A percentile compares a stretch with the other conserved stretches of the same genome.
Evolutionary conservation across 2,113 vertebrate genomes (phyloP).

Genomic region (Rhynchopsitta pachyrhyncha): DNA sequence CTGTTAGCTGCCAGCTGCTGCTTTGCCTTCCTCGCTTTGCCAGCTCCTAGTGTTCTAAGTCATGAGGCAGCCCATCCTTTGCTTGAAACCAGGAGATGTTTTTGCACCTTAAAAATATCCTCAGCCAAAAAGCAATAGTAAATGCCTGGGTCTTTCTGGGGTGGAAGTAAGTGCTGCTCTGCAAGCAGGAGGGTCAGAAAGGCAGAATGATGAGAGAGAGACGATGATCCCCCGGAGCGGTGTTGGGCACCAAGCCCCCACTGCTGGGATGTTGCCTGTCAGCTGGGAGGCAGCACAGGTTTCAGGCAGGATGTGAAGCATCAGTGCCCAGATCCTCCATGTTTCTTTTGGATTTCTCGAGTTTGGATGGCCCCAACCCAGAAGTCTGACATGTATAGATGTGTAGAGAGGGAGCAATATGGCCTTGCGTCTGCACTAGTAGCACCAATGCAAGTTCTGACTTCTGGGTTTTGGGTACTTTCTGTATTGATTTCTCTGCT

Average conservation of each 20-base stretch:
- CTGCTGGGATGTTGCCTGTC: neutral
- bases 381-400: neutral
- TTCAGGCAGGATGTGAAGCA: neutral
- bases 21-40: neutral
- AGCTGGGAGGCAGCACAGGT: neutral
- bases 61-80: neutral
- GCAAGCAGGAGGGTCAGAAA: neutral
- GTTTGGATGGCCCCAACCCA: neutral
- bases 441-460: neutral
- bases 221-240: neutral
- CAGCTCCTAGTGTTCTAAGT: neutral
- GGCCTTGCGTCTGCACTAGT: fast-evolving
- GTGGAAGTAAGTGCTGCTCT: neutral
- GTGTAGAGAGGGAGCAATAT: neutral
- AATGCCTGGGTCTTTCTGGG: neutral
- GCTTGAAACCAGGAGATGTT: neutral
- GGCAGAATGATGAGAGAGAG: fast-evolving
- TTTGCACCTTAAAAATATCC: neutral
- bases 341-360: neutral
- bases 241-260: fast-evolving
- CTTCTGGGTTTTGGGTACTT: neutral
- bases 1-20: neutral
- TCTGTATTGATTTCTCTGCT: neutral
- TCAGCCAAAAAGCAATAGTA: neutral
- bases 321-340: fast-evolving